These are phyloP conservation scores for Lytechinus variegatus DNA, from an alignment of 35 echinoderm and acorn worm species.

Conservation along the genomic window DNA sequence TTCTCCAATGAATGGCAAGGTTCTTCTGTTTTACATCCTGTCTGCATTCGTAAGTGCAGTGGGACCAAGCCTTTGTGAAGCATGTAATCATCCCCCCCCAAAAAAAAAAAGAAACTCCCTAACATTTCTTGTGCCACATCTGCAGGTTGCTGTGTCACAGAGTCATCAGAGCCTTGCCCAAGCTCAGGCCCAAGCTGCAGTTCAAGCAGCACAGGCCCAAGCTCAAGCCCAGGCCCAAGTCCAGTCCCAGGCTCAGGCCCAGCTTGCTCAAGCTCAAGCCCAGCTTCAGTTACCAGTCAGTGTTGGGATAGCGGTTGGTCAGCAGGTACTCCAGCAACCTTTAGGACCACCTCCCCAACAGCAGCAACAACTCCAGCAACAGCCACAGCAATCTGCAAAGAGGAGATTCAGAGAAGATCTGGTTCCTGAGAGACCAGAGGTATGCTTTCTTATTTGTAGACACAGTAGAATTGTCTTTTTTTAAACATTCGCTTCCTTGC, in stretches of 20 bases:
- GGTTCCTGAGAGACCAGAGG: background rate
- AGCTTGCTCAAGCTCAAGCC: slow-evolving; percentile 32
- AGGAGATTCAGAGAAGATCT: slow-evolving; percentile 36
- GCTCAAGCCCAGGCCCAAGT: slow-evolving; percentile 26
- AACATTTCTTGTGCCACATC: background rate
- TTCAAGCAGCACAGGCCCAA: slow-evolving; percentile 26
- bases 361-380: background rate
- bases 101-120: background rate
- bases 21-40: too few species aligned
- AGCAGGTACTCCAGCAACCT: background rate
- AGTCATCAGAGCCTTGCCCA: background rate
- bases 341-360: background rate
- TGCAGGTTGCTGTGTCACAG: background rate
- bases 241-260: background rate
- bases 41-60: too few species aligned
- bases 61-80: too few species aligned
- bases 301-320: background rate
- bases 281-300: background rate
- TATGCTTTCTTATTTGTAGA: background rate
- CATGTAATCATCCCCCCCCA: too few species aligned
- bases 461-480: too few species aligned
- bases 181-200: slow-evolving; percentile 28
- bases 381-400: slow-evolving; percentile 18
- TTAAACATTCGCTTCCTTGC: background rate
- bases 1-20: too few species aligned